phyloP scores from a whole-genome alignment of 2,888 invertebrate species.

The Brenthis ino region DNA sequence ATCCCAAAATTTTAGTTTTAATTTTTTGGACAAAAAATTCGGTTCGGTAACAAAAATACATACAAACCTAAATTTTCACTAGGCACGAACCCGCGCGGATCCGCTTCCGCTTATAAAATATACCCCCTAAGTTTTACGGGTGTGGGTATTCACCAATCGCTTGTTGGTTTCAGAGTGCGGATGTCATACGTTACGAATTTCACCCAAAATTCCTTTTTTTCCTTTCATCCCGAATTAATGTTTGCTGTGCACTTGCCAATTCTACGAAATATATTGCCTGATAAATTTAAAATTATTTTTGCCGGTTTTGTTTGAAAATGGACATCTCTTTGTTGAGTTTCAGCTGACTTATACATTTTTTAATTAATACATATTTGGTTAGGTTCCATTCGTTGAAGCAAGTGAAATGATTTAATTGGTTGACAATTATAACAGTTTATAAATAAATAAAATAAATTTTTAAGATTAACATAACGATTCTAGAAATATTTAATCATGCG shows the following conservation, averaged over 20 bases:
- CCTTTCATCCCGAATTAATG: conserved; percentile 43
- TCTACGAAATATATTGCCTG: conserved; percentile 32
- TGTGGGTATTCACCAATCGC: conserved; percentile 61
- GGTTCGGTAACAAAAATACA: too few relatives aligned
- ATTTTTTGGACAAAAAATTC: too few relatives aligned
- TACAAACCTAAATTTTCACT: too few relatives aligned
- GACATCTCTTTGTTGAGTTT: conserved; percentile 11
- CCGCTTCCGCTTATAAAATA: conserved; percentile 40
- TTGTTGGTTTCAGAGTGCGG: conserved; percentile 63
- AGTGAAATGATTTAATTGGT: conserved; percentile 10
- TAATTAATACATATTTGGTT: neutral
- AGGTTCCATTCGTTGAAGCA: neutral
- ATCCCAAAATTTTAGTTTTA: too few relatives aligned
- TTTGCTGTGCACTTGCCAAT: conserved; percentile 38
- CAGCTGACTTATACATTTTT: conserved; percentile 8
- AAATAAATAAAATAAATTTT: too few relatives aligned
- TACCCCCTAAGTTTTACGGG: conserved; percentile 43
- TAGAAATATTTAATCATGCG: too few relatives aligned
- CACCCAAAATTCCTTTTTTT: conserved; percentile 58
- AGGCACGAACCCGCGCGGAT: too few relatives aligned
- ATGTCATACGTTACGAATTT: conserved; percentile 66
- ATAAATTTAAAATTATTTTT: conserved; percentile 20
- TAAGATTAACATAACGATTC: too few relatives aligned
- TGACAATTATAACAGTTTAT: neutral
- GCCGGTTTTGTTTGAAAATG: conserved; percentile 17